Base-by-base conservation (phyloP, 1,140 invertebrate species). In the Portunus trituberculatus region DNA sequence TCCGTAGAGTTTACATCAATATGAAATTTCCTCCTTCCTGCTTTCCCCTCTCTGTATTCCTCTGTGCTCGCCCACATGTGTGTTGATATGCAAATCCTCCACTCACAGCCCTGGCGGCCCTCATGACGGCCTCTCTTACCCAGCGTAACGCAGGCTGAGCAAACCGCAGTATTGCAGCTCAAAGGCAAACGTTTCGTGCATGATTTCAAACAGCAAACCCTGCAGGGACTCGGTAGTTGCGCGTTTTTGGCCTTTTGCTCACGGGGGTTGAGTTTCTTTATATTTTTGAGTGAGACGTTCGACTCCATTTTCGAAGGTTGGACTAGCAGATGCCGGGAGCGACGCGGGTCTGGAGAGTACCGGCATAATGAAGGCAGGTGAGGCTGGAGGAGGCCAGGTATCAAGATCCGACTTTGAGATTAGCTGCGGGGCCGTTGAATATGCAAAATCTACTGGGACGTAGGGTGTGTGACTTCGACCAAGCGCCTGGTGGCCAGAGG, bases 351-450 rank as follows among this genome's bases (percentile, higher is more conserved):
- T 20, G 10, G 52, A 2, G 52, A 59, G 52, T 20, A 59, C 52
- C 52, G 52, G 52, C 52, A 59, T 59, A 59, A 59, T 59, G 52
- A 59, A 59, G 52, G 52, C 52, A 25, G 67, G 67, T n/a, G 67
- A 76, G 20, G 67, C 67, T 7, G 67, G 67, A n/a, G 67, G 67
- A n/a, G 25, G 67, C 20, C 67, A 76, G 67, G 67, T 76, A 76
- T 76, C 67, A 76, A 76, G 67, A 76, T 76, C 67, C 67, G 67
- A 76, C 67, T 76, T 76, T 76, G 67, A 76, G 67, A 76, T 76
- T 76, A 76, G 67, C 67, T 76, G 67, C 67, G 67, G 67, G 67
- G 20, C 67, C 67, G 67, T 8, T 76, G 67, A 76, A 76, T 76
- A 76, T 76, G 67, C 67, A 76, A 76, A 76, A 76, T 12, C 20